phyloP scores from a whole-genome alignment of 2,113 vertebrate species.

The Bothrops jararaca region DNA sequence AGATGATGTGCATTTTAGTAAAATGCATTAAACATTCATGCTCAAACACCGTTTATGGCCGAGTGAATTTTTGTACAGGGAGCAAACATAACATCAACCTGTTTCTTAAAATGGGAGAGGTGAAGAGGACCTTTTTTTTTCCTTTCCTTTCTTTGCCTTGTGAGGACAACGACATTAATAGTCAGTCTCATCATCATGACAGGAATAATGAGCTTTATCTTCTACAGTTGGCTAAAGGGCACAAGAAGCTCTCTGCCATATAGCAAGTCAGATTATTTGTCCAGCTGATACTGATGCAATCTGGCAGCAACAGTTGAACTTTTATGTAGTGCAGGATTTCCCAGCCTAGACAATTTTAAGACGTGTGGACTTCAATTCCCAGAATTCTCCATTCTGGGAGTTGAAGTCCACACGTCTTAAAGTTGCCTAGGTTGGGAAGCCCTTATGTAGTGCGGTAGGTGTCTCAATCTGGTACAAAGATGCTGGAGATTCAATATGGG shows the following conservation, averaged over 20 bases:
- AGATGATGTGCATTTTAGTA: not conserved
- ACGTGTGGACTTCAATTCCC: not conserved
- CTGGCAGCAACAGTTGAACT: not conserved
- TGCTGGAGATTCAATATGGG: not conserved
- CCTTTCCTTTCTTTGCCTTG: not conserved
- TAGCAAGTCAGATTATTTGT: not conserved
- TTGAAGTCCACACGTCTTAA: not conserved
- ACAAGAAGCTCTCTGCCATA: not conserved
- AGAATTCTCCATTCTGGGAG: not conserved
- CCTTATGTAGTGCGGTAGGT: not conserved
- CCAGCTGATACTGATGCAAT: not conserved
- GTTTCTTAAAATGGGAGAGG: not conserved
- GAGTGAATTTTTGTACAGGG: not conserved
- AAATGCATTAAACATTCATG: not conserved
- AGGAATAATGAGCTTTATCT: not conserved
- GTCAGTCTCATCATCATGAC: too few species aligned
- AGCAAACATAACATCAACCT: not conserved
- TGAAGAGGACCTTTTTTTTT: not conserved
- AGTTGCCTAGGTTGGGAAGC: not conserved
- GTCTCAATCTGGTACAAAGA: not conserved
- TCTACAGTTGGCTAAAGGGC: not conserved
- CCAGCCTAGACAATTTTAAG: not conserved
- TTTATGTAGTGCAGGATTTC: not conserved
- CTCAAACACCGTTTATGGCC: not conserved
- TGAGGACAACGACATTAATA: not conserved